Conservation (phyloP, 2,888 invertebrate species). For the Lumbricus terrestris region DNA sequence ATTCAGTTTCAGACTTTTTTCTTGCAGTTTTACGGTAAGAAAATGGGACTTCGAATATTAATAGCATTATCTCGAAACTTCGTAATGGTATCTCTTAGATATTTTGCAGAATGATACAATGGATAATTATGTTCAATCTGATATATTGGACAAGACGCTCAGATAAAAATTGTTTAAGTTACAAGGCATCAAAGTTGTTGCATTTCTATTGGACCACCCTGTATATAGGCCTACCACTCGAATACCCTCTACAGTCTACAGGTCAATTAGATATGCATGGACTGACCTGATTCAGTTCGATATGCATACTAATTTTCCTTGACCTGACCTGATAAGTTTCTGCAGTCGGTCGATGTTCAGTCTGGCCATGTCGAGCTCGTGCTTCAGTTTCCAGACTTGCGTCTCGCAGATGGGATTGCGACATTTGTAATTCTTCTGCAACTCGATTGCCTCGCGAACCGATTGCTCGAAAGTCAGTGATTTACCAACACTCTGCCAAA, state of each 20-base stretch:
- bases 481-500: constrained; percentile 68
- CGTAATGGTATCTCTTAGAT: too few relatives aligned
- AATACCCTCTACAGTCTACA: background rate
- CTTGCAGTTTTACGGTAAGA: too few relatives aligned
- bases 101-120: too few relatives aligned
- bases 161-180: too few relatives aligned
- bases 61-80: too few relatives aligned
- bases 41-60: too few relatives aligned
- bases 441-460: constrained; percentile 76
- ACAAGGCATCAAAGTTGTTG: too few relatives aligned
- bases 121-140: too few relatives aligned
- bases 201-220: too few relatives aligned
- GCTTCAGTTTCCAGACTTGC: constrained; percentile 80
- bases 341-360: constrained; percentile 82
- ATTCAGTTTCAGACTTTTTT: too few relatives aligned
- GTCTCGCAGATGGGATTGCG: constrained; percentile 66
- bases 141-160: too few relatives aligned
- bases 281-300: background rate
- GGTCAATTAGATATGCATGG: background rate
- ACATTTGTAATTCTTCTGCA: constrained; percentile 73
- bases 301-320: background rate
- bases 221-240: background rate
- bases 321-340: constrained; percentile 66
- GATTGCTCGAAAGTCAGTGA: constrained; percentile 79
- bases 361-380: constrained; percentile 83